phyloP scores from a whole-genome alignment of 2,888 invertebrate species.

The Orchestes rusci region DNA sequence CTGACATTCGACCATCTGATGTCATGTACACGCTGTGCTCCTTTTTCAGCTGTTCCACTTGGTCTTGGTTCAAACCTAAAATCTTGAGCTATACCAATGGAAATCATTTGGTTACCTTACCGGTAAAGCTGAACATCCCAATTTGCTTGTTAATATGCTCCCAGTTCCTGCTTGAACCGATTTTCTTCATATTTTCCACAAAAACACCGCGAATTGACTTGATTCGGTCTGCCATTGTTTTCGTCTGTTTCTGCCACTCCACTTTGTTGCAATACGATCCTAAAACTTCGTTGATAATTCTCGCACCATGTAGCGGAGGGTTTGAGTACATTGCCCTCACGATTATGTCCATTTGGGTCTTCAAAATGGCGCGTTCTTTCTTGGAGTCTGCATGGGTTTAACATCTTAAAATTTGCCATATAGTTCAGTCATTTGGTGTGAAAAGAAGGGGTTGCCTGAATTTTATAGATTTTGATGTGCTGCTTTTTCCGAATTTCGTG shows the following conservation, averaged over 20 bases:
- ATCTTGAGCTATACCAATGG: no score
- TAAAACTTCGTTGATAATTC: constrained; percentile 53
- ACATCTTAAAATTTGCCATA: background rate
- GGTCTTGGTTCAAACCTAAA: constrained; percentile 48
- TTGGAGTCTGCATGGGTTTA: constrained; percentile 32
- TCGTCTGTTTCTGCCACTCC: no score
- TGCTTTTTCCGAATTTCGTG: no score
- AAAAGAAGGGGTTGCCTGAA: no score
- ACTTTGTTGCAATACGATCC: no score
- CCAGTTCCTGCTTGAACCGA: constrained; percentile 55
- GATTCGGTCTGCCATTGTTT: constrained; percentile 66
- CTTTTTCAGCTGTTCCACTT: constrained; percentile 50
- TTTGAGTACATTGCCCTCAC: constrained; percentile 61
- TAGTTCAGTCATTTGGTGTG: no score
- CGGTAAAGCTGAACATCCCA: constrained; percentile 67
- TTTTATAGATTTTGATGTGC: no score
- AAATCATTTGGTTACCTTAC: constrained; percentile 2
- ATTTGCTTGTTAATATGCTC: constrained; percentile 61
- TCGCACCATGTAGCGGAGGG: constrained; percentile 59
- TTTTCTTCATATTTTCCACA: constrained; percentile 49
- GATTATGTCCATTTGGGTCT: constrained; percentile 58
- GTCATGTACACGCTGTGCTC: constrained; percentile 59
- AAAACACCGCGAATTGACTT: constrained; percentile 53
- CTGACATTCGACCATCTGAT: constrained; percentile 59
- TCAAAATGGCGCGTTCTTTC: constrained; percentile 51